Conservation (phyloP, 2,113 vertebrate species). For the Gopherus evgoodei region DNA sequence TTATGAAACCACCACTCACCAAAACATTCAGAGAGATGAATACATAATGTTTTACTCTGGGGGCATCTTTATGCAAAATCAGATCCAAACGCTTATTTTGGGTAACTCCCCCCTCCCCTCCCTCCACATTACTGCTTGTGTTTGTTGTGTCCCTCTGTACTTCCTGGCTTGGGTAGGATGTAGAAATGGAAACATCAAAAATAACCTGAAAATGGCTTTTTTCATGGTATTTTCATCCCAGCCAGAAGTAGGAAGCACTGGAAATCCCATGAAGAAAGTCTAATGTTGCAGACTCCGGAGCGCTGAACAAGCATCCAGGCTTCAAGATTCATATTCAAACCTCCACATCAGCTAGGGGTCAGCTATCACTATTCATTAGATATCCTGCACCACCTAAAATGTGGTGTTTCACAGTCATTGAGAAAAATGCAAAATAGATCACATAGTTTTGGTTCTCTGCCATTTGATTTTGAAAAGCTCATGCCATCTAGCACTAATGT, state of each 20-base stretch:
- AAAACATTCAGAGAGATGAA: not conserved
- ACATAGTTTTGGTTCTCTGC: not conserved
- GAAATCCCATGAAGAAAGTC: not conserved
- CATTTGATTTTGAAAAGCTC: not conserved
- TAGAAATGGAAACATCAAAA: not conserved
- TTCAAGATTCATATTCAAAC: not conserved
- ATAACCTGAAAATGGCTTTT: not conserved
- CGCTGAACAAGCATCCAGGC: not conserved
- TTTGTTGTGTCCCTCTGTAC: not conserved
- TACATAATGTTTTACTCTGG: constrained; percentile 10
- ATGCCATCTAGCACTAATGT: not conserved
- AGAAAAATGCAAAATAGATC: not conserved
- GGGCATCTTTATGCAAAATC: constrained; percentile 51
- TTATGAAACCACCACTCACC: constrained; percentile 49
- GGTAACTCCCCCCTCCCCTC: not conserved
- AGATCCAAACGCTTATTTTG: not conserved
- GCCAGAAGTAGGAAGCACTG: not conserved
- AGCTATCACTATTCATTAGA: not conserved
- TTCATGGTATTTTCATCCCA: not conserved
- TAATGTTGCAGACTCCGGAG: not conserved
- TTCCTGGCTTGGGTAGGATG: not conserved
- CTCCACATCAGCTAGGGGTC: not conserved
- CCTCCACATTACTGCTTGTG: not conserved
- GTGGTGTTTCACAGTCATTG: not conserved
- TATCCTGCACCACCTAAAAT: not conserved